A percentile compares a stretch with the other conserved stretches of the same genome.
phyloP scores from a whole-genome alignment of 2,888 invertebrate species.

The Hedya salicella region DNA sequence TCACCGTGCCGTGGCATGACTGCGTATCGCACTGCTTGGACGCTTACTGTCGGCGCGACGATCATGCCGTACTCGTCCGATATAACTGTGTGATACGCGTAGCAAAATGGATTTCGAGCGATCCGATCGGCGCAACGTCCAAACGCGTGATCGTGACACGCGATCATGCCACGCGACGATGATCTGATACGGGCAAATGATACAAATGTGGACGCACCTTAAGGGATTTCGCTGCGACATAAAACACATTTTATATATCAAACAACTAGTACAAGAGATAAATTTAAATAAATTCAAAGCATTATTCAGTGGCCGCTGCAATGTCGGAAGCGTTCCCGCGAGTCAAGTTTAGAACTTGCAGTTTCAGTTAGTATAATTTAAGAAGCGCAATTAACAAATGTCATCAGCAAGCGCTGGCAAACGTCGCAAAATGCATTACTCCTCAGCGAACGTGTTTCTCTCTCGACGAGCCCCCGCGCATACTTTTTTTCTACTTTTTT shows the following conservation, averaged over 20 bases:
- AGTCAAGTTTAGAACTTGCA: conserved; percentile 37
- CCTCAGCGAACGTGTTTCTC: conserved; percentile 40
- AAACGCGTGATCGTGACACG: too few species aligned
- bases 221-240: too few species aligned
- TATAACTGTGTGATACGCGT: too few species aligned
- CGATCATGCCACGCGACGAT: too few species aligned
- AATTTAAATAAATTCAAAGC: conserved; percentile 22
- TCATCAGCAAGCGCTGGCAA: conserved; percentile 46
- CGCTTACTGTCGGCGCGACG: too few species aligned
- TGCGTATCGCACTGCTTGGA: too few species aligned
- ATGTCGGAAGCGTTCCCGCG: conserved; percentile 17
- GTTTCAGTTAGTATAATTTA: conserved; percentile 42
- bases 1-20: too few species aligned
- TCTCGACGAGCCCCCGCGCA: conserved; percentile 30
- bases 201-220: too few species aligned
- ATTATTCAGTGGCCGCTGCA: conserved; percentile 21
- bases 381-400: conserved; percentile 48
- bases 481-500: conserved; percentile 31
- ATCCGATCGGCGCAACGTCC: too few species aligned
- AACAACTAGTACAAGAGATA: not conserved
- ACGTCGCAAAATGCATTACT: conserved; percentile 47
- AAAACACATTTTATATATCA: not conserved
- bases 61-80: too few species aligned
- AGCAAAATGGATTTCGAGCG: too few species aligned
- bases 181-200: too few species aligned